Conservation (phyloP, 2,113 vertebrate species). For the Lophius piscatorius region DNA sequence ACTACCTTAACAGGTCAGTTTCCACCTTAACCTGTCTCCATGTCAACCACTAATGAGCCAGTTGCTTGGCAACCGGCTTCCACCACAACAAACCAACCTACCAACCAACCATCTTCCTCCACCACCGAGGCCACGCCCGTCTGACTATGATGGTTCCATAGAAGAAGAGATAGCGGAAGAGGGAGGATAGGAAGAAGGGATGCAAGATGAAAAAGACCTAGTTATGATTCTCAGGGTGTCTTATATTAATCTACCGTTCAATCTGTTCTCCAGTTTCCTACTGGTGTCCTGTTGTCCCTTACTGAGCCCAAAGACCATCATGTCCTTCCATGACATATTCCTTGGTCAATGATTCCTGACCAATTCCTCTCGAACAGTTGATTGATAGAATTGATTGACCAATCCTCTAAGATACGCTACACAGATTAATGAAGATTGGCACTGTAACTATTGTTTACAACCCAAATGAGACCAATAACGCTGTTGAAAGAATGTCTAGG, state of each 20-base stretch:
- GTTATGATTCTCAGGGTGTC: constrained; percentile 83
- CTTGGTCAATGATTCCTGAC: constrained; percentile 60
- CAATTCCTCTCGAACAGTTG: constrained; percentile 71
- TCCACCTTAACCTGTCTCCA: constrained; percentile 84
- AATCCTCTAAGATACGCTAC: constrained; percentile 65
- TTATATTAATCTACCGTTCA: constrained; percentile 75
- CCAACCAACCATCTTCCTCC: constrained; percentile 76
- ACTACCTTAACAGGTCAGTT: constrained; percentile 73
- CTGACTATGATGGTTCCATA: constrained; percentile 65
- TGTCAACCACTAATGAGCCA: constrained; percentile 77
- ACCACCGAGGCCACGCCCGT: constrained; percentile 71
- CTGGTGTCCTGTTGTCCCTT: constrained; percentile 75
- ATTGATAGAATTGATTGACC: constrained; percentile 74
- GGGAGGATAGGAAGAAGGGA: constrained; percentile 55
- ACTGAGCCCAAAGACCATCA: constrained; percentile 80
- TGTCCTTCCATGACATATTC: constrained; percentile 64
- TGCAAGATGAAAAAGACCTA: constrained; percentile 69
- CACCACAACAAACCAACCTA: constrained; percentile 75
- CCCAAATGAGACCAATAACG: constrained; percentile 83
- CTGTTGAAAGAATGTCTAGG: constrained; percentile 84
- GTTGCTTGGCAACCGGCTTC: constrained; percentile 79
- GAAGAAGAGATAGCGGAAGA: constrained; percentile 60
- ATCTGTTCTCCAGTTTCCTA: constrained; percentile 72
- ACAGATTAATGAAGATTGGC: constrained; percentile 68
- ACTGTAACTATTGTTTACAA: constrained; percentile 83